Base-by-base conservation (phyloP, 2,797 vertebrate genomes). In the Falco columbarius region DNA sequence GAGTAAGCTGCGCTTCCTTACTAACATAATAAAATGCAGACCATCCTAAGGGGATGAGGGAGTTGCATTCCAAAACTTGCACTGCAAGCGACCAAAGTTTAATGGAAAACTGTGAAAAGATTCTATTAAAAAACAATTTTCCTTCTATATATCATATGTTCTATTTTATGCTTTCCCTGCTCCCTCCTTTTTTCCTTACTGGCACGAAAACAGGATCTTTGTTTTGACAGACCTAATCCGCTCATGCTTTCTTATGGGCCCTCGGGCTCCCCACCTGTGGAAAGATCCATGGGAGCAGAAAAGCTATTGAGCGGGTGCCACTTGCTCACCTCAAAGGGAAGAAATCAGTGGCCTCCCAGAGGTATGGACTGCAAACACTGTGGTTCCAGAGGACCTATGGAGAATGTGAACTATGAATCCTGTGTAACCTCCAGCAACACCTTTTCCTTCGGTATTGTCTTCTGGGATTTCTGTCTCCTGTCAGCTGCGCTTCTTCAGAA, bases 71-170 rank as follows among this genome's bases (percentile, higher is more conserved):
- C 95, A 97, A 91, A 96, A 96, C 86, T 91, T 94, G 62, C 76
- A 86, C 85, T 96, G 86, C 74, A 92, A 95, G 74, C 12, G 1
- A 94, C 95, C 82, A 84, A 93, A 95, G 71, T 89, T 97, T 95
- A 96, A 96, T 87, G 92, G 95, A 96, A 97, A 97, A 90, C 17
- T 58, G 95, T 91, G 83, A 93, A 96, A 96, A 97, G 92, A 96
- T 92, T 92, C 81, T 95, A 49, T 86, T 97, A 96, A 97, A 95
- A 94, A 29, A 0, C 32, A 65, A 44, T 94, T 97, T 96, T 90
- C 86, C 77, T 97, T 94, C 86, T 74, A 36, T 76, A 94, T 89
- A 95, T 97, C 68, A 58, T 77, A 65, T 17, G 22, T 44, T 86
- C 38, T 92, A 14, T 68, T 96, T 97, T 95, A 95, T 84, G 18